Conservation (phyloP, 1,140 invertebrate species). For the Probaryconus sp. region DNA sequence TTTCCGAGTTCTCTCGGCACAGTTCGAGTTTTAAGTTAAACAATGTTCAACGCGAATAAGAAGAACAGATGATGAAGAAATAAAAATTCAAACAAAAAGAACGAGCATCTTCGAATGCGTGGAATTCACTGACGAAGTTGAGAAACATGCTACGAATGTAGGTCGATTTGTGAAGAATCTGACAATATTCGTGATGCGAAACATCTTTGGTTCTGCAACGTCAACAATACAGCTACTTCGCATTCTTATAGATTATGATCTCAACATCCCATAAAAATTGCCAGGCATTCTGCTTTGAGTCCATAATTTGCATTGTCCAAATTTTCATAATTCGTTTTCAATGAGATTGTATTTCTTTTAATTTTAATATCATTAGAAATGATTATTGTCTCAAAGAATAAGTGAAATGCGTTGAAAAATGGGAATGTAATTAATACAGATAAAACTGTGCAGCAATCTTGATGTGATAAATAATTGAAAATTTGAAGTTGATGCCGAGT, state of each 20-base stretch:
- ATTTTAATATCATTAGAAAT: no score
- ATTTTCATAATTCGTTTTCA: no score
- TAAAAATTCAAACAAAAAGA: conserved; percentile 36
- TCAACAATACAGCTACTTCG: conserved; percentile 11
- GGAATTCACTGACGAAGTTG: conserved; percentile 39
- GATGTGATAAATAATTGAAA: conserved; percentile 20
- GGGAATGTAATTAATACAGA: no score
- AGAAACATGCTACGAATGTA: conserved; percentile 34
- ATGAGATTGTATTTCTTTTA: no score
- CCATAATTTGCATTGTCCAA: no score
- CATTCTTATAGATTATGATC: neutral
- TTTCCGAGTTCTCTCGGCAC: no score
- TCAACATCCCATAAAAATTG: neutral
- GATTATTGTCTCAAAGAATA: neutral
- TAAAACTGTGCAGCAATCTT: neutral
- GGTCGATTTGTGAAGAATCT: conserved; percentile 48
- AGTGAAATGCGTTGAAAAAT: no score
- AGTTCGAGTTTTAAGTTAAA: conserved; percentile 22
- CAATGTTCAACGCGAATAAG: conserved; percentile 13
- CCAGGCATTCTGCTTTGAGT: neutral
- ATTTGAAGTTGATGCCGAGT: conserved; percentile 25
- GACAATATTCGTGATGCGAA: conserved; percentile 27
- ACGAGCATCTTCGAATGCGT: conserved; percentile 12
- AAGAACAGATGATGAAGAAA: conserved; percentile 22
- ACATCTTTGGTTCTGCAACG: conserved; percentile 13